Percentiles rank a stretch among this genome's conserved stretches.
Evolutionary conservation across 2,797 vertebrate species (phyloP).

Genomic region (Stomatorhinus walkeri): DNA sequence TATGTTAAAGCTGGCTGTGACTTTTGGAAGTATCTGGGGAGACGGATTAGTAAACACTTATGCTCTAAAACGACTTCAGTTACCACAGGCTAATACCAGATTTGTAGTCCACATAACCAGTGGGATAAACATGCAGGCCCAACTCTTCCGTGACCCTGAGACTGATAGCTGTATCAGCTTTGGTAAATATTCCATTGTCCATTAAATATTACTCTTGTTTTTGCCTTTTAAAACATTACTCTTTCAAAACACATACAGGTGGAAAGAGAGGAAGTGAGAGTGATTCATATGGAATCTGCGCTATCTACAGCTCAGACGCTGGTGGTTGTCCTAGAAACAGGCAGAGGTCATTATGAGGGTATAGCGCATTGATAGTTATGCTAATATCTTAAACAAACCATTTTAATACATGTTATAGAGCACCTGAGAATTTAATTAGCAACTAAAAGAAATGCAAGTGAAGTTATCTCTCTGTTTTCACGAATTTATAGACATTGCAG

Average conservation of each 20-base stretch:
- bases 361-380: not conserved
- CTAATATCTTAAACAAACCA: not conserved
- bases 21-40: conserved; percentile 47
- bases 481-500: not conserved
- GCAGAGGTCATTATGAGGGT: not conserved
- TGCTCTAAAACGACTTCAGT: conserved; percentile 47
- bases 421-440: not conserved
- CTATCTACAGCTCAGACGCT: not conserved
- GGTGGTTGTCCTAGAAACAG: not conserved
- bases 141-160: not conserved
- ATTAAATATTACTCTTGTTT: not conserved
- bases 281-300: not conserved
- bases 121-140: not conserved
- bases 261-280: not conserved
- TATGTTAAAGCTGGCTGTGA: conserved; percentile 3
- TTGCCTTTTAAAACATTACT: not conserved
- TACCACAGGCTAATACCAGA: conserved; percentile 29
- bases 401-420: not conserved
- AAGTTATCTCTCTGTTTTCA: not conserved
- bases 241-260: not conserved
- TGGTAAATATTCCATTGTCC: not conserved
- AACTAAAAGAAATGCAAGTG: not conserved
- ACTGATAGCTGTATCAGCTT: not conserved
- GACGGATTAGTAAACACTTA: conserved; percentile 51
- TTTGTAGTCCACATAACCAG: conserved; percentile 24